phyloP scores from a whole-genome alignment of 2,797 vertebrate genomes.

The Mico argentatus region DNA sequence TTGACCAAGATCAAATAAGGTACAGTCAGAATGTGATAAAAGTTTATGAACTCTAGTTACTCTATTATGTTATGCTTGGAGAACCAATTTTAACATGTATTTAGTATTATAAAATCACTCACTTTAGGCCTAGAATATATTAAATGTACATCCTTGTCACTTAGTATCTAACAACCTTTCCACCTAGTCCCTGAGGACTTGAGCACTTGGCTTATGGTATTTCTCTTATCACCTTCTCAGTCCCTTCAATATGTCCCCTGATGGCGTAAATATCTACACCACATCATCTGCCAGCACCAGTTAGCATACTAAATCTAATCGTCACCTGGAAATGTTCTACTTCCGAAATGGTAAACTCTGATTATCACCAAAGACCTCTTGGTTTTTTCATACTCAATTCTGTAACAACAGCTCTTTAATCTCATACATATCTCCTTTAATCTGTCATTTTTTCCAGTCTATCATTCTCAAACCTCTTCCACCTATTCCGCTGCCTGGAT shows the following conservation, averaged over 20 bases:
- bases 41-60: not conserved
- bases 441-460: not conserved
- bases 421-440: not conserved
- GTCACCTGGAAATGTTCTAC: not conserved
- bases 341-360: not conserved
- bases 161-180: not conserved
- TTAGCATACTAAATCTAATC: not conserved
- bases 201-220: not conserved
- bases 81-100: not conserved
- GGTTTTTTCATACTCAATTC: not conserved
- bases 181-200: not conserved
- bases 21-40: not conserved
- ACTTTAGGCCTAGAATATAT: not conserved
- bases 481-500: not conserved
- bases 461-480: not conserved
- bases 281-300: too few species aligned
- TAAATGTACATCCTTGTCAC: too few species aligned
- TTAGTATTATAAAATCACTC: not conserved
- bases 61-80: not conserved
- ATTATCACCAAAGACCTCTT: not conserved
- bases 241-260: not conserved
- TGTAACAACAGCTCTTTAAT: not conserved
- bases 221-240: not conserved
- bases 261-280: not conserved
- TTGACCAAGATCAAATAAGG: not conserved